Evolutionary conservation across 2,113 vertebrate species (phyloP), one percentile per base, ranked within the genome.

Genomic region (Hystrix brachyura): DNA sequence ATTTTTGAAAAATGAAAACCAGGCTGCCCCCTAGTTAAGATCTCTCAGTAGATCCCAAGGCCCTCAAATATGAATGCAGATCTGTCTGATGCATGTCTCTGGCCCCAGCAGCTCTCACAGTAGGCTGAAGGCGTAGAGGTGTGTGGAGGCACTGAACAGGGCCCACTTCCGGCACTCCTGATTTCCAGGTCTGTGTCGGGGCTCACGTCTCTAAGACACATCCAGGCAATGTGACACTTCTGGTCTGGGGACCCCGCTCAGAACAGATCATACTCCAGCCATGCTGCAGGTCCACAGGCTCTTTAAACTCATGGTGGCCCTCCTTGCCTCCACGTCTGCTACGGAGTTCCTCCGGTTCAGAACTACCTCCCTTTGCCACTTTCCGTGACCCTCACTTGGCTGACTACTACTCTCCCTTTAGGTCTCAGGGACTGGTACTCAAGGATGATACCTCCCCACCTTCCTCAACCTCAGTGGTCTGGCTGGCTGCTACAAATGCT

Each of bases 291-390:
- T 23, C 91, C n/a, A 23, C 84, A 78, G 1, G 25, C 6, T 12
- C 53, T 48, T n/a, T 60, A 29, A 14, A 10, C 59, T n/a, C 59
- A 11, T 27, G 11, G 10, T 12, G 8, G 29, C 14, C 17, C 2
- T 15, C 2, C 65, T 29, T 9, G 15, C 8, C 76, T 29, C 55
- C 6, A 0, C 0, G 6, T 8, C 11, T 43, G 74, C 46, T 11
- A 38, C 15, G 57, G 90, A 2, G 12, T n/a, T 34, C 46, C 8
- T 78, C 15, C 13, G 91, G 25, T 48, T 17, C 34, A 4, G 7
- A 38, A 67, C 57, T 65, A n/a, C 74, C 25, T 27, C 46, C 59
- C 51, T 11, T 38, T 38, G 38, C 38, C 38, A 38, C 38, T 38
- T 38, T 38, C 38, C 38, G 38, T 53, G 43, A 32, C 10, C 2